Conservation (phyloP, 2,113 vertebrate species). For the human (Homo sapiens) region DNA sequence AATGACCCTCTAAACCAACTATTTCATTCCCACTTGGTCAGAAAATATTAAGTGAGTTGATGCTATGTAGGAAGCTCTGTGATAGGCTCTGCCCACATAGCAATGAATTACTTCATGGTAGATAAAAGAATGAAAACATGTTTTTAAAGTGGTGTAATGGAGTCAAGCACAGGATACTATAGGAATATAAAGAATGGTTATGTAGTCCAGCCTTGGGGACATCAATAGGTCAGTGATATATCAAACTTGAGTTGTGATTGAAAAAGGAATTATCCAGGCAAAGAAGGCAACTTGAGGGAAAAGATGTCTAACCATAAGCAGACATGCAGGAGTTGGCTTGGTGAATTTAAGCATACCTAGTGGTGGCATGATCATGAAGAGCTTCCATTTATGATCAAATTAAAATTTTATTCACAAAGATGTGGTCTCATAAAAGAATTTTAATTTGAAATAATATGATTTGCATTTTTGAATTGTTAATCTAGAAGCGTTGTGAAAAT, state of each 20-base stretch:
- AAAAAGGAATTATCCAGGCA: not conserved
- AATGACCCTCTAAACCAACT: not conserved
- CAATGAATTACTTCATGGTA: not conserved
- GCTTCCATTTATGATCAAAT: not conserved
- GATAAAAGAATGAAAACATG: not conserved
- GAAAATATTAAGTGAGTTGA: not conserved
- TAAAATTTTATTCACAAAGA: not conserved
- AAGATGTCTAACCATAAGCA: not conserved
- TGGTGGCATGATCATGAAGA: not conserved
- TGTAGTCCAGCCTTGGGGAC: not conserved
- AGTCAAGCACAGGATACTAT: not conserved
- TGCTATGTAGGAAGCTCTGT: not conserved
- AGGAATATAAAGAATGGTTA: not conserved
- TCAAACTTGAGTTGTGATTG: not conserved
- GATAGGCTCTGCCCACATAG: not conserved
- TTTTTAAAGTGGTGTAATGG: not conserved
- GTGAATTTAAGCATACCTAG: not conserved
- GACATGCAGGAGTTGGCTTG: not conserved
- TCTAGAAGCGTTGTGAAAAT: not conserved
- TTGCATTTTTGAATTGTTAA: not conserved
- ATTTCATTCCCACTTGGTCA: not conserved
- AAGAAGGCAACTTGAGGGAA: not conserved
- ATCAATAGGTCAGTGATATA: not conserved
- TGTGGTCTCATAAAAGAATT: not conserved
- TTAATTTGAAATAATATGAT: not conserved